Conservation (phyloP, 2,888 invertebrate genomes). For the Baronia brevicornis region DNA sequence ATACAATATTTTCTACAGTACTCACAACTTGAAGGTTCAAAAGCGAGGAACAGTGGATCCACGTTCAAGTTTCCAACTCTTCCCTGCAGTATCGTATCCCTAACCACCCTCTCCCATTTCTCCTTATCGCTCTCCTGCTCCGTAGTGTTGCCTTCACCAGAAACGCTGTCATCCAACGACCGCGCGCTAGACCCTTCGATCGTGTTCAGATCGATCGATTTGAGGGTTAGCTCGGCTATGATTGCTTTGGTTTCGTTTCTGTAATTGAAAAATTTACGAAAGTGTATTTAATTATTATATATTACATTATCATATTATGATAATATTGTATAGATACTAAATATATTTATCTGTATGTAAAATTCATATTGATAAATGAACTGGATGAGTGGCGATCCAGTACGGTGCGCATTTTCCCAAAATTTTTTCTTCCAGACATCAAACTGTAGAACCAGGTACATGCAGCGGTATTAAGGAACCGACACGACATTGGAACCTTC, state of each 20-base stretch:
- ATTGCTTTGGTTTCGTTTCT: slow-evolving; percentile 78
- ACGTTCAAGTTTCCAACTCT: slow-evolving; percentile 86
- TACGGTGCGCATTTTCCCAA: too few relatives aligned
- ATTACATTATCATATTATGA: neutral
- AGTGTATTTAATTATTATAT: neutral
- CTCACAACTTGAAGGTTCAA: slow-evolving; percentile 83
- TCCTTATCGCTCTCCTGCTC: slow-evolving; percentile 34
- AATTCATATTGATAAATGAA: neutral
- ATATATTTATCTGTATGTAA: too few relatives aligned
- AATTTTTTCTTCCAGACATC: too few relatives aligned
- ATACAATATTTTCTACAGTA: slow-evolving; percentile 23
- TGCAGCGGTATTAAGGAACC: too few relatives aligned
- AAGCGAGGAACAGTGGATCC: slow-evolving; percentile 86
- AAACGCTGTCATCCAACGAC: slow-evolving; percentile 30
- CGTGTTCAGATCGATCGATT: slow-evolving; percentile 81
- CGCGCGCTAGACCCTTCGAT: slow-evolving; percentile 74
- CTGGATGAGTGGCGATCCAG: too few relatives aligned
- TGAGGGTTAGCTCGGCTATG: slow-evolving; percentile 84
- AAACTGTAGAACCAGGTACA: too few relatives aligned
- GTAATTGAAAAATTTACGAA: slow-evolving; percentile 19
- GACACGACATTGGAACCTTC: too few relatives aligned
- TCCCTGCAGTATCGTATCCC: slow-evolving; percentile 82
- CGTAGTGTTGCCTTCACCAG: slow-evolving; percentile 23
- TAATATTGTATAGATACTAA: too few relatives aligned
- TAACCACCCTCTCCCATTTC: slow-evolving; percentile 75